phyloP scores from a whole-genome alignment of 2,797 vertebrate species.

The Phylloscopus collybita region DNA sequence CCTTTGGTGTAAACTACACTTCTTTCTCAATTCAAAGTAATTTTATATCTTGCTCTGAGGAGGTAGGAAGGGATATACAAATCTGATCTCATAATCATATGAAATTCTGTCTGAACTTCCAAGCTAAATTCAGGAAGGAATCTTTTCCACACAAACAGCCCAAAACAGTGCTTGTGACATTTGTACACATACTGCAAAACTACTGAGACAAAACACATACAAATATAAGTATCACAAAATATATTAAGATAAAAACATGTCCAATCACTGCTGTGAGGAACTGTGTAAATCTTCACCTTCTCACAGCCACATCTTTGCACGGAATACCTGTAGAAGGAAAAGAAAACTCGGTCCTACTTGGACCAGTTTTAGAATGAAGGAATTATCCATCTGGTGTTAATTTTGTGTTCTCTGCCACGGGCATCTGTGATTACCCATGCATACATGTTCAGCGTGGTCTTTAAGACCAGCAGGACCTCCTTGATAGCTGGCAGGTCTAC shows the following conservation, averaged over 20 bases:
- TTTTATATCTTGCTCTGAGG: neutral
- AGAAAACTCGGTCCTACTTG: neutral
- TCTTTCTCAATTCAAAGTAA: neutral
- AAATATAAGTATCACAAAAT: neutral
- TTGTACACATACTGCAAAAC: neutral
- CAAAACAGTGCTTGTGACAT: neutral
- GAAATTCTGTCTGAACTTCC: neutral
- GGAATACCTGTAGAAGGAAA: neutral
- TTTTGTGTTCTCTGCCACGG: neutral
- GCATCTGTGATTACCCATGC: neutral
- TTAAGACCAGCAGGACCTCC: neutral
- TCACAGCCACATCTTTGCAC: neutral
- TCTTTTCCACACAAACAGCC: neutral
- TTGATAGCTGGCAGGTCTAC: accelerated
- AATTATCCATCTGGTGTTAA: neutral
- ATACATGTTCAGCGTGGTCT: neutral
- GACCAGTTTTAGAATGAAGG: neutral
- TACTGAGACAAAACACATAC: neutral
- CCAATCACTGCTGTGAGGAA: neutral
- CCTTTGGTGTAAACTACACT: neutral
- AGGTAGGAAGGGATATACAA: neutral
- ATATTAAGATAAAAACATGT: neutral
- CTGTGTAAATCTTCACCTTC: neutral
- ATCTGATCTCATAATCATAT: neutral
- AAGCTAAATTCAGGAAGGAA: neutral